Conservation (phyloP, 2,888 invertebrate genomes). For the Phaedon cochleariae region DNA sequence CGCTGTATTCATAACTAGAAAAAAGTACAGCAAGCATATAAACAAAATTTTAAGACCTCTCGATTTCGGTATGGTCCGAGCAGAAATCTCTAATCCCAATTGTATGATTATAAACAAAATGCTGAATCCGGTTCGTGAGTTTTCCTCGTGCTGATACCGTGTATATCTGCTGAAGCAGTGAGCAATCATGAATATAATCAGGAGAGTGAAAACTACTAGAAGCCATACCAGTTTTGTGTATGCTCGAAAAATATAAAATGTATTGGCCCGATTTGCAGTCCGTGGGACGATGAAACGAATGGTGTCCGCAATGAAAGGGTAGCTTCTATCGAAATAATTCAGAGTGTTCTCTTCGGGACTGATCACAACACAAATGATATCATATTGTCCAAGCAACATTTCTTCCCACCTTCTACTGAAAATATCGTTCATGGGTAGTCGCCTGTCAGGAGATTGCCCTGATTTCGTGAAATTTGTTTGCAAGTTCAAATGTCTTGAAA, state of each 20-base stretch:
- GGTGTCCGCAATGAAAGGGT: neutral
- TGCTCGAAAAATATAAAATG: neutral
- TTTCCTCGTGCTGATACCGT: neutral
- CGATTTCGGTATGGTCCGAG: neutral
- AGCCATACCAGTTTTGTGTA: neutral
- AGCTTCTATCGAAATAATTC: slow-evolving; percentile 6
- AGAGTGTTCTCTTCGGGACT: neutral
- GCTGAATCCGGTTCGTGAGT: neutral
- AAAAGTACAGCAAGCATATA: neutral
- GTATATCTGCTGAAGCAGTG: neutral
- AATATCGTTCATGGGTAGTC: neutral
- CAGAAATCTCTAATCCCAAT: neutral
- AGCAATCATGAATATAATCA: neutral
- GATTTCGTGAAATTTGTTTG: neutral
- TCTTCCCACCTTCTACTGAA: neutral
- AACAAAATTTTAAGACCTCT: neutral
- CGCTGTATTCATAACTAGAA: neutral
- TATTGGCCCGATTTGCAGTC: neutral
- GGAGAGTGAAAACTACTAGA: neutral
- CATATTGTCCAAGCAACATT: neutral
- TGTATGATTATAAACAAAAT: neutral
- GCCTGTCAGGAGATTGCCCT: neutral
- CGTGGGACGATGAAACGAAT: neutral
- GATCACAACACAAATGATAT: neutral
- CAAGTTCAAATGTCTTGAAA: neutral